Base-by-base conservation (phyloP, 53 echinoderm and acorn worm genomes). In the Luidia sarsii region DNA sequence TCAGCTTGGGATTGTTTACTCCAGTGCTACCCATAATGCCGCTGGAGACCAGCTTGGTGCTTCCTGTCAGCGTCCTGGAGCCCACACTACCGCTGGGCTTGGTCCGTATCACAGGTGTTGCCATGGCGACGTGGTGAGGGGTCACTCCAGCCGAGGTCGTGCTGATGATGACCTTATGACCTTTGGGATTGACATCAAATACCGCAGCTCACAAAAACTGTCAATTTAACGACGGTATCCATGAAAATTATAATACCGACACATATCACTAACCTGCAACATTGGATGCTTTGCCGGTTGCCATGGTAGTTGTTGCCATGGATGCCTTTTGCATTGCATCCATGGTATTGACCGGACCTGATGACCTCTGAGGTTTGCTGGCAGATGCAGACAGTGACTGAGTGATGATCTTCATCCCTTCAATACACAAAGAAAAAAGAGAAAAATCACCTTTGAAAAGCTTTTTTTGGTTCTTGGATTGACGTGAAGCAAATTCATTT, bases 381-480 rank as follows among this genome's bases (percentile, higher is more conserved):
- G 80, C 66, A 4, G 67, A 21, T 16, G 61, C 63, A 22, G 56
- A 61, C 33, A 94, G 50, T 3, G 93, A 83, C 34, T 93, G 90
- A 19, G 87, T 87, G 56, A 90, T 79, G 23, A 87, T 22, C 64
- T 93, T 93, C 80, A 93, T 60, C 4, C 90, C 93, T 90, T 50
- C 4, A 33, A 51, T 4, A 50, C 3, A n/a, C n/a, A n/a, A n/a
- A n/a, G n/a, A n/a, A n/a, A n/a, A n/a, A n/a, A n/a, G n/a, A n/a
- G n/a, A n/a, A n/a, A n/a, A n/a, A n/a, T n/a, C n/a, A n/a, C n/a
- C n/a, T n/a, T n/a, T n/a, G n/a, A n/a, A n/a, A n/a, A n/a, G n/a
- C n/a, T n/a, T n/a, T n/a, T n/a, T n/a, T n/a, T n/a, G n/a, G n/a
- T n/a, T n/a, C n/a, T n/a, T n/a, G n/a, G n/a, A n/a, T n/a, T n/a